Percentiles rank a stretch among this genome's conserved stretches.
Evolutionary conservation across 2,113 vertebrate genomes (phyloP).

Genomic region (Gymnogyps californianus): DNA sequence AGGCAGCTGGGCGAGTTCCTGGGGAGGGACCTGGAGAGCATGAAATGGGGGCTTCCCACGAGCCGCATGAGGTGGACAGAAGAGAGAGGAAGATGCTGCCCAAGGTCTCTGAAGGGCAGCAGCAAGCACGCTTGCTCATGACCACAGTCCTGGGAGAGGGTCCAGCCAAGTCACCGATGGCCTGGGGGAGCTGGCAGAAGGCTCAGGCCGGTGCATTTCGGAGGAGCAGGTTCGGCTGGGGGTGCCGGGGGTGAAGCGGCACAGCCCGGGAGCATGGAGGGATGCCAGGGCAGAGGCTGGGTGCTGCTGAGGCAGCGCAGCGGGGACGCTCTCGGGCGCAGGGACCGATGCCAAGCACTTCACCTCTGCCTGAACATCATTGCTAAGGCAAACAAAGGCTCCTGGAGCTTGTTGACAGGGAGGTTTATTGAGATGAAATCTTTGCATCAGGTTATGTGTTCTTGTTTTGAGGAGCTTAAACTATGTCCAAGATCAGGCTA

Average conservation of each 20-base stretch:
- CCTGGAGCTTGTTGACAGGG: not conserved
- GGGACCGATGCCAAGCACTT: not conserved
- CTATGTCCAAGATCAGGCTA: not conserved
- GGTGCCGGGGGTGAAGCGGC: not conserved
- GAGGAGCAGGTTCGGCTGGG: not conserved
- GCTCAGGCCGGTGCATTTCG: rapidly evolving
- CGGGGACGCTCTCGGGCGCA: rapidly evolving
- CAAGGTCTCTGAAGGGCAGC: not conserved
- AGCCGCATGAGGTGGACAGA: not conserved
- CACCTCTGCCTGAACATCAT: not conserved
- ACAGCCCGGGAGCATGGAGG: not conserved
- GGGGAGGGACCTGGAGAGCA: not conserved
- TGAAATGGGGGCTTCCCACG: not conserved
- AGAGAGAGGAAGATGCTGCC: not conserved
- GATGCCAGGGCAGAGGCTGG: not conserved
- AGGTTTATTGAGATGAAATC: constrained; percentile 8
- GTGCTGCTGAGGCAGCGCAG: not conserved
- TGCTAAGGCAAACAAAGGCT: not conserved
- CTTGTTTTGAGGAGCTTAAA: constrained; percentile 23
- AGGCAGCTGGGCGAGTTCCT: not conserved
- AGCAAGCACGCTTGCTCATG: not conserved
- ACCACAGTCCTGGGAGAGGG: not conserved
- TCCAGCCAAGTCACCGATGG: not conserved
- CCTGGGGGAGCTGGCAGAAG: not conserved
- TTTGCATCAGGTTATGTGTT: not conserved